Evolutionary conservation across 2,888 invertebrate genomes (phyloP), one percentile per base, ranked within the genome.

Genomic region (Chymomyza procnemis): DNA sequence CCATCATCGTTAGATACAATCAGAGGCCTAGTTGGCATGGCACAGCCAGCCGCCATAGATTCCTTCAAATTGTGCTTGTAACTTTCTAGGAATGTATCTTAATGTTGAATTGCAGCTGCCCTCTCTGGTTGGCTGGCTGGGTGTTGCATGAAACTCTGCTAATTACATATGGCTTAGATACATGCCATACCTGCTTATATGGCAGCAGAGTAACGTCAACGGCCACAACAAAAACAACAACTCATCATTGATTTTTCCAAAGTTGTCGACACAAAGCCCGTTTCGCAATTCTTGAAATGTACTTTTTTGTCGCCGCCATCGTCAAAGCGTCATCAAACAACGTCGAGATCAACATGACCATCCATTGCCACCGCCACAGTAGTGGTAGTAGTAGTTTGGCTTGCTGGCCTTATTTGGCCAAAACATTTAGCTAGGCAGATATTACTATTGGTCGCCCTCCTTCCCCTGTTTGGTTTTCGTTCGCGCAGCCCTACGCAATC

Each of bases 231-330:
- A 12, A 34, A 34, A 34, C 34, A 41, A 41, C 34, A 18, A n/a
- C n/a, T n/a, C 19, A 58, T 8, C 66, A 85, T 79, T 67, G 78
- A 77, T 73, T 77, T 85, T 71, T 67, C 79, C 77, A 64, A 69
- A 71, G 75, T 58, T 61, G 62, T 66, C 67, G n/a, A n/a, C n/a
- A n/a, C n/a, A 52, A 66, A 61, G 71, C 66, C 34, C 5, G 67
- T 71, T 63, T 55, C 48, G 21, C 70, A 65, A 61, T 61, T 64
- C 73, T 67, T 50, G 68, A 62, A 74, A 65, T 54, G 73, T 68
- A 47, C 61, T 60, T 69, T 75, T 69, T 61, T 50, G n/a, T 66
- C 50, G 67, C 64, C 65, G 61, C 47, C 68, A 67, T 48, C 64
- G 65, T 50, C 26, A 26, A n/a, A n/a, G 26, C 26, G 26, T 26